Percentiles rank a stretch among this genome's conserved stretches.
Evolutionary conservation across 1,140 invertebrate species (phyloP).

Genomic region (Condylostylus longicornis): DNA sequence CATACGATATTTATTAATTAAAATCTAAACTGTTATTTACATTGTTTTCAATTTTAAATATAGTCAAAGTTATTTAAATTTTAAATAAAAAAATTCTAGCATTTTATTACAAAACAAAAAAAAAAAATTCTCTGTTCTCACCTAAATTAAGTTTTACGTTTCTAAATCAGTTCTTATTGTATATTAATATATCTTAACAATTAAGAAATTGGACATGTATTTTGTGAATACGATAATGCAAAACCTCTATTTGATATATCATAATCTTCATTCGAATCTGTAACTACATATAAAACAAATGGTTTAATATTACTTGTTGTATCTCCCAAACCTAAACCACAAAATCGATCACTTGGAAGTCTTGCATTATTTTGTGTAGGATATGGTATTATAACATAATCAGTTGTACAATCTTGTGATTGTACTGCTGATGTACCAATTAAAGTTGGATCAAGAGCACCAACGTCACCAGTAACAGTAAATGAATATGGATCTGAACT

Average conservation of each 20-base stretch:
- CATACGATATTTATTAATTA: too few relatives aligned
- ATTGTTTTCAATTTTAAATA: too few relatives aligned
- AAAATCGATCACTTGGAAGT: conserved; percentile 48
- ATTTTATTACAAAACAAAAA: too few relatives aligned
- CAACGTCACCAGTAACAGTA: conserved; percentile 50
- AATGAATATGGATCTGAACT: conserved; percentile 46
- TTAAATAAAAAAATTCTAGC: too few relatives aligned
- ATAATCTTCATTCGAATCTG: conserved; percentile 41
- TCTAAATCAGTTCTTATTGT: too few relatives aligned
- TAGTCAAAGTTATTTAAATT: too few relatives aligned
- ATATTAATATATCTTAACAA: too few relatives aligned
- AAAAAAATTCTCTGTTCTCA: too few relatives aligned
- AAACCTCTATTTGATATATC: conserved; percentile 60
- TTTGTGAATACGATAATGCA: conserved; percentile 48
- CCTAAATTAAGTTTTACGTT: too few relatives aligned
- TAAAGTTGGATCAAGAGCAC: conserved; percentile 37
- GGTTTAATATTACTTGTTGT: conserved; percentile 53
- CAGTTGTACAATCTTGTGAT: conserved; percentile 43
- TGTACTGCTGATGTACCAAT: conserved; percentile 38
- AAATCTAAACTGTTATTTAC: too few relatives aligned
- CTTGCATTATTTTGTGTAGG: conserved; percentile 34
- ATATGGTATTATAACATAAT: conserved; percentile 61
- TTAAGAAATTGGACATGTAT: conserved; percentile 42
- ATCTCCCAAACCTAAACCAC: conserved; percentile 49
- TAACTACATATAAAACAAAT: conserved; percentile 57